Evolutionary conservation across 2,888 invertebrate genomes (phyloP).

Genomic region (Spodoptera littoralis): DNA sequence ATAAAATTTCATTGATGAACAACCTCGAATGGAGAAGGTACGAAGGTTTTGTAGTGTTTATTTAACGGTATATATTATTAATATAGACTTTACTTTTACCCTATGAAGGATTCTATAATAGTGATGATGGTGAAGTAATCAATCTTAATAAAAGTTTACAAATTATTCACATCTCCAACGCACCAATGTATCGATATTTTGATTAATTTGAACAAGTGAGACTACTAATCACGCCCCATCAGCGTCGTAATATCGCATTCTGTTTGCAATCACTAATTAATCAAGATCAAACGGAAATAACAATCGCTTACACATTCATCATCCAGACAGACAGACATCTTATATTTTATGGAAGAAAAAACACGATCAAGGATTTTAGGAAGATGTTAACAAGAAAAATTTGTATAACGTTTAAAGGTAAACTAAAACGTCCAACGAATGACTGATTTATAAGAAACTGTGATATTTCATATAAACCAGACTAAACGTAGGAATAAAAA

Average conservation of each 20-base stretch:
- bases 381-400: neutral
- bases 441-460: too few relatives aligned
- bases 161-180: slow-evolving; percentile 28
- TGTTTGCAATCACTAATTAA: slow-evolving; percentile 84
- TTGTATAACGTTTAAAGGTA: too few relatives aligned
- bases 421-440: too few relatives aligned
- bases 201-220: slow-evolving; percentile 47
- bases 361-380: neutral
- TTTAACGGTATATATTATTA: too few relatives aligned
- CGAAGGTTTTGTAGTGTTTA: too few relatives aligned
- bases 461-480: too few relatives aligned
- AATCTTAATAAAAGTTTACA: slow-evolving; percentile 13
- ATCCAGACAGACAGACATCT: slow-evolving; percentile 44
- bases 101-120: too few relatives aligned
- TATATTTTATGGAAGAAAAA: slow-evolving; percentile 54
- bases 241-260: slow-evolving; percentile 79
- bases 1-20: neutral
- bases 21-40: neutral
- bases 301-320: slow-evolving; percentile 71
- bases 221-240: slow-evolving; percentile 70
- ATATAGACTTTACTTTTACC: too few relatives aligned
- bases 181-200: slow-evolving; percentile 54
- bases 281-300: slow-evolving; percentile 83
- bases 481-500: too few relatives aligned
- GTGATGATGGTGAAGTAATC: neutral